Evolutionary conservation across 2,888 invertebrate species (phyloP), one percentile per base, ranked within the genome.

Genomic region (Caenorhabditis angaria): DNA sequence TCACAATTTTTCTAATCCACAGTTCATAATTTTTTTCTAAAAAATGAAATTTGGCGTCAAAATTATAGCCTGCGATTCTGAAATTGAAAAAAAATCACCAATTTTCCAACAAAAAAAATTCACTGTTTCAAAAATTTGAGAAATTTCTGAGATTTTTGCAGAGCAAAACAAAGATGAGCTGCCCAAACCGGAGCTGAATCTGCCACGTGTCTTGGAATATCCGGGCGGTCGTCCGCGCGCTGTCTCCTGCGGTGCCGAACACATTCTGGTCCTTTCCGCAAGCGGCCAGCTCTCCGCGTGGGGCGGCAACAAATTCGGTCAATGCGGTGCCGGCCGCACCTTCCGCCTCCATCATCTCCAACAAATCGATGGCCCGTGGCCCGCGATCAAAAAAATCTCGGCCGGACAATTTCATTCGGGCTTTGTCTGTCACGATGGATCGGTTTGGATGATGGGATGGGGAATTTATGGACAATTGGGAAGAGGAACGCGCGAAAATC

Each of bases 371-470:
- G 81, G 82, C 1, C 65, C 70, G 18, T 85, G 78, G 76, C 73
- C 80, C 2, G 48, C 74, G 18, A 70, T 81, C 28, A 65, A 60
- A 18, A 58, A 75, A 14, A 73, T 85, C n/a, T 69, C 73, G 3
- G 81, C 82, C 20, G 85, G 85, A 1, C 83, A 85, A 70, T 85
- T 82, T 55, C 85, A 85, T 59, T 83, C 83, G 8, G 84, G 74
- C 8, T 59, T 84, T 29, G 56, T 85, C 22, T 73, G 76, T 35
- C 73, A 78, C 6, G 77, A 79, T 29, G 80, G 77, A 29, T 65
- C 65, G 18, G 63, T 85, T 0, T 84, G 77, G 77, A 77, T 81
- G 8, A 85, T 81, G 66, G 85, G 85, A 41, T 85, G 85, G 85
- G 81, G 77, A 8, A 20, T 85, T 24, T 82, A 80, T 61, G 85